Percentiles rank a stretch among this genome's conserved stretches.
Conservation (phyloP, 1,140 invertebrate genomes). For the Ptiloglossa arizonensis region DNA sequence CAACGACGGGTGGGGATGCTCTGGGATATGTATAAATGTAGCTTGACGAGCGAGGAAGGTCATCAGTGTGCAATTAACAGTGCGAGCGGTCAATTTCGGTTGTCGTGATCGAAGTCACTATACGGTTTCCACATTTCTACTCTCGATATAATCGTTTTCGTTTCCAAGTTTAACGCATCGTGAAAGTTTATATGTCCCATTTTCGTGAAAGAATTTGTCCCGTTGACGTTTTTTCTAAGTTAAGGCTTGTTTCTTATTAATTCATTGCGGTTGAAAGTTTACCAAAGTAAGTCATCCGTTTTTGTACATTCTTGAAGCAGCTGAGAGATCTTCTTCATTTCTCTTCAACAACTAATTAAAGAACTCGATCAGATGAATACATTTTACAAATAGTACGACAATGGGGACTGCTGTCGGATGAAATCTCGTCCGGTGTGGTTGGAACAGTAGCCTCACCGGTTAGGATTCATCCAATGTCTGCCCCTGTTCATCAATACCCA, state of each 20-base stretch:
- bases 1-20: not conserved
- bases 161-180: not conserved
- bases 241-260: too few relatives aligned
- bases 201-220: too few relatives aligned
- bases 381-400: not conserved
- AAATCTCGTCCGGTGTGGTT: conserved; percentile 68
- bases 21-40: conserved; percentile 41
- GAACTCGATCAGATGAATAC: not conserved
- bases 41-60: conserved; percentile 22
- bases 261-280: too few relatives aligned
- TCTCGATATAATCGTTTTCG: not conserved
- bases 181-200: not conserved
- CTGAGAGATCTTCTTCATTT: too few relatives aligned
- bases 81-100: not conserved
- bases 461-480: conserved; percentile 74
- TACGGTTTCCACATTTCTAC: not conserved
- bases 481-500: conserved; percentile 30
- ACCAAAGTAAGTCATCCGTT: too few relatives aligned
- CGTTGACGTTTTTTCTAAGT: too few relatives aligned
- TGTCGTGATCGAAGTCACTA: not conserved
- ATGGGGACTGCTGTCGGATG: conserved; percentile 65
- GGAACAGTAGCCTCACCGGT: conserved; percentile 73
- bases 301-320: too few relatives aligned
- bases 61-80: conserved; percentile 45
- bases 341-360: too few relatives aligned